A percentile compares a stretch with the other conserved stretches of the same genome.
These are phyloP conservation scores for Smutsia gigantea DNA, from an alignment of 2,797 vertebrate genomes.

Conservation along the genomic window DNA sequence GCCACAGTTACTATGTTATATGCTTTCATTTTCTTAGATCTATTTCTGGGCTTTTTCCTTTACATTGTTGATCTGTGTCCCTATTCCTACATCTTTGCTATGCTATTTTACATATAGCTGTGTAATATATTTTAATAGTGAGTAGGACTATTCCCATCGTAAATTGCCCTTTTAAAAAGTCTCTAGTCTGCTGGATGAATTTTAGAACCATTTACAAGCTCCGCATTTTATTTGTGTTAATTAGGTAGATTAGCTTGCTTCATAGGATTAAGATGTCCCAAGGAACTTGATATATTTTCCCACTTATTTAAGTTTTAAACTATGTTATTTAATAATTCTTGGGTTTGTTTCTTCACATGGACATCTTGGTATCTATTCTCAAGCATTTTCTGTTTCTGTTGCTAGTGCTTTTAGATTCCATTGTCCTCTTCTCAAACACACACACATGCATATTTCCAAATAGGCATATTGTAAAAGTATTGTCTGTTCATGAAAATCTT, in stretches of 20 bases:
- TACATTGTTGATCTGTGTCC: neutral
- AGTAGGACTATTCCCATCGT: neutral
- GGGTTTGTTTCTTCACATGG: neutral
- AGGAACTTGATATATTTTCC: neutral
- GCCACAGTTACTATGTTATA: neutral
- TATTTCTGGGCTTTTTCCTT: neutral
- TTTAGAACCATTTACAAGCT: constrained; percentile 48
- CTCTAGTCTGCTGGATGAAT: neutral
- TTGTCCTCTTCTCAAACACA: neutral
- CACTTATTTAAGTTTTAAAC: constrained; percentile 39
- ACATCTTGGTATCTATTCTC: constrained; percentile 12
- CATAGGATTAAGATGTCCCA: neutral
- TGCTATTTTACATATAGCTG: neutral
- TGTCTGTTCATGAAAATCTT: neutral
- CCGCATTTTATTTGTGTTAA: no score
- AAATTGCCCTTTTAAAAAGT: neutral
- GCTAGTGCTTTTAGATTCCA: neutral
- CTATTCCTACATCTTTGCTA: neutral
- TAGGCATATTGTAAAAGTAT: neutral
- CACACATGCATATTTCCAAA: neutral
- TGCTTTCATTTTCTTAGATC: neutral
- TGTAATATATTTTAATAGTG: neutral
- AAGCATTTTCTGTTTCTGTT: constrained; percentile 38
- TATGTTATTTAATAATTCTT: neutral
- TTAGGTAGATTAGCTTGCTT: neutral